Evolutionary conservation across 2,888 invertebrate species (phyloP).

Genomic region (Azorinus chamasolen): DNA sequence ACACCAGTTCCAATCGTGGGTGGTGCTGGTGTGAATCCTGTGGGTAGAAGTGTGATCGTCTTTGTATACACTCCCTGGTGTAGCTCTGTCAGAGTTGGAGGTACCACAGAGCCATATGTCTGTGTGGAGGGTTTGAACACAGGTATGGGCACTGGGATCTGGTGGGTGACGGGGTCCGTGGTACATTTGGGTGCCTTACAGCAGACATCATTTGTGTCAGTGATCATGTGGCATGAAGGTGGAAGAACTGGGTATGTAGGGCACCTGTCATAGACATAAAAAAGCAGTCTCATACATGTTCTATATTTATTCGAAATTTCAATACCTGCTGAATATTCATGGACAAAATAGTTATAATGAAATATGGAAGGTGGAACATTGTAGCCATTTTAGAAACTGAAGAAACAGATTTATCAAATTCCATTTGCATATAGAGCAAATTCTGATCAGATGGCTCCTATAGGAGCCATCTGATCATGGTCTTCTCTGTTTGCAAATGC

Average conservation of each 20-base stretch:
- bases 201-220: slow-evolving; percentile 71
- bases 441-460: no score
- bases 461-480: no score
- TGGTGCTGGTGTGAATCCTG: slow-evolving; percentile 71
- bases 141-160: slow-evolving; percentile 72
- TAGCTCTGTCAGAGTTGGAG: slow-evolving; percentile 63
- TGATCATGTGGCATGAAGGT: slow-evolving; percentile 62
- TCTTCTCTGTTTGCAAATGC: no score
- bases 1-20: slow-evolving; percentile 63
- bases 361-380: no score
- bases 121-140: slow-evolving; percentile 69
- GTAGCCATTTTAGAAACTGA: no score
- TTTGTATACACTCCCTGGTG: slow-evolving; percentile 58
- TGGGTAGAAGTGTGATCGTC: slow-evolving; percentile 56
- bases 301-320: no score
- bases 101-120: slow-evolving; percentile 69
- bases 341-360: no score
- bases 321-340: no score
- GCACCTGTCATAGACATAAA: slow-evolving; percentile 54
- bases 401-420: no score
- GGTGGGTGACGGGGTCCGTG: slow-evolving; percentile 68
- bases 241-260: slow-evolving; percentile 67
- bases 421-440: no score
- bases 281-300: no score
- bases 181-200: slow-evolving; percentile 70